Percentiles rank a stretch among this genome's conserved stretches.
phyloP scores from a whole-genome alignment of 2,113 vertebrate genomes.

The Lophochroa leadbeateri region DNA sequence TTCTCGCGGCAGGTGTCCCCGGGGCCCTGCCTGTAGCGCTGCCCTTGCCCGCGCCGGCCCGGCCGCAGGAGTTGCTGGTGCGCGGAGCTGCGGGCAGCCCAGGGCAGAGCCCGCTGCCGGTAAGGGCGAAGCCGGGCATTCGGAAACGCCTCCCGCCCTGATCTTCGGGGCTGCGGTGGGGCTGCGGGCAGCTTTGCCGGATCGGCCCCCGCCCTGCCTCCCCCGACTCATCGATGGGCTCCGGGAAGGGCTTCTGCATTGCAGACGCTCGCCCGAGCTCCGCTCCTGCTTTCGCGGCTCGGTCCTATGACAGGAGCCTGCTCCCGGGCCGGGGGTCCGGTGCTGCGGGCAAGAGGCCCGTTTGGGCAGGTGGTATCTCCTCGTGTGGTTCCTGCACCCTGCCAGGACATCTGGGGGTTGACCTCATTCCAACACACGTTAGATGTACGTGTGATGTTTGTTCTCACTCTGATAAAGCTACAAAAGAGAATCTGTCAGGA shows the following conservation, averaged over 20 bases:
- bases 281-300: not conserved
- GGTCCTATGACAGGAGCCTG: not conserved
- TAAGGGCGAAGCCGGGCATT: not conserved
- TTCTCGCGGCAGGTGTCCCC: not conserved
- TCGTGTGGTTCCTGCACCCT: not conserved
- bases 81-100: not conserved
- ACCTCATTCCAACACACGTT: not conserved
- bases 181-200: not conserved
- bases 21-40: not conserved
- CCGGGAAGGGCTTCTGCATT: slow-evolving; percentile 63
- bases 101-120: not conserved
- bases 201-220: not conserved
- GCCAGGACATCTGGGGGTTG: not conserved
- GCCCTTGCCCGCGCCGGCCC: not conserved
- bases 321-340: not conserved
- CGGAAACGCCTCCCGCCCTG: not conserved
- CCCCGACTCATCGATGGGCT: not conserved
- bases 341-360: not conserved
- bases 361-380: not conserved
- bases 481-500: not conserved
- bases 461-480: not conserved
- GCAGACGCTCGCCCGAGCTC: slow-evolving; percentile 27
- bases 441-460: not conserved
- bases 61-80: not conserved
- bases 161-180: not conserved